phyloP scores from a whole-genome alignment of 2,888 invertebrate species.

The Alcis repandata region DNA sequence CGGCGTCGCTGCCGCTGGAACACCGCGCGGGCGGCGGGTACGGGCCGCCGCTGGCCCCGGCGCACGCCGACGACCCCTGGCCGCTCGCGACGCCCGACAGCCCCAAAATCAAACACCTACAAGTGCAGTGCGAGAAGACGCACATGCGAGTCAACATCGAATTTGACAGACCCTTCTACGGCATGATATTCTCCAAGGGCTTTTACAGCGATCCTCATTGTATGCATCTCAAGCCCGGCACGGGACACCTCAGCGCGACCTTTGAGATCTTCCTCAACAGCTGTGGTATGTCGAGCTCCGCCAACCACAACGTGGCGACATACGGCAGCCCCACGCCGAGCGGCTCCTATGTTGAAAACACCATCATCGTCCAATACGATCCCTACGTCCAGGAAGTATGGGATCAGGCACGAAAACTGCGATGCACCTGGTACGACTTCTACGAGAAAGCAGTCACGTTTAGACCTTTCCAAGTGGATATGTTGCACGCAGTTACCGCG shows the following conservation, averaged over 20 bases:
- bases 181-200: conserved; percentile 98
- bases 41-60: conserved; percentile 89
- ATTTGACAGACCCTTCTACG: conserved; percentile 97
- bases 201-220: conserved; percentile 97
- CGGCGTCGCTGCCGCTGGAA: conserved; percentile 93
- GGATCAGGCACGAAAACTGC: conserved; percentile 96
- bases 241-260: conserved; percentile 95
- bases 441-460: conserved; percentile 98
- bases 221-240: conserved; percentile 96
- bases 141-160: conserved; percentile 98
- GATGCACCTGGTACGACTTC: conserved; percentile 98
- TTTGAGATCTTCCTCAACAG: conserved; percentile 97
- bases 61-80: conserved; percentile 93
- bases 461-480: conserved; percentile 98
- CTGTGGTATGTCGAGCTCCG: conserved; percentile 97
- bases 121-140: conserved; percentile 98
- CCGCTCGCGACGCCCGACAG: conserved; percentile 95
- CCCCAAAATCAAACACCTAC: conserved; percentile 96
- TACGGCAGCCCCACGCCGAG: conserved; percentile 96
- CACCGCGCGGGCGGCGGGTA: conserved; percentile 93
- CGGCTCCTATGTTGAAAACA: conserved; percentile 97
- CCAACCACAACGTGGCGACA: conserved; percentile 93
- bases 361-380: conserved; percentile 97
- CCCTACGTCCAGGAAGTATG: conserved; percentile 98
- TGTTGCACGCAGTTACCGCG: conserved; percentile 97